phyloP scores from a whole-genome alignment of 2,888 invertebrate genomes.

The Fabriciana adippe region DNA sequence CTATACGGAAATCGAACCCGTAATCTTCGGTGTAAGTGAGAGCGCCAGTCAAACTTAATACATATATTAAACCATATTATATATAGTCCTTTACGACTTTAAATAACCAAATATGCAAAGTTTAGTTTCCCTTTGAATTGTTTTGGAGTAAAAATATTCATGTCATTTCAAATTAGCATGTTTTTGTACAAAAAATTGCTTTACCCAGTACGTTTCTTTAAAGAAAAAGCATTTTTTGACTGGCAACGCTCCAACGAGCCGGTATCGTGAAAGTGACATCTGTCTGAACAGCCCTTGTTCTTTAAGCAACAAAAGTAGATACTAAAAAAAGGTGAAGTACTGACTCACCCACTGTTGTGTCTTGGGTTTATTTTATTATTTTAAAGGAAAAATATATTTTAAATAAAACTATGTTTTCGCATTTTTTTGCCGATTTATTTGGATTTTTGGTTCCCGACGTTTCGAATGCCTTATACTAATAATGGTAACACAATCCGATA shows the following conservation, averaged over 20 bases:
- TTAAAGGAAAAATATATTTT: not conserved
- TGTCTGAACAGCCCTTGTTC: slow-evolving; percentile 36
- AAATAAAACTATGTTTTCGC: no score
- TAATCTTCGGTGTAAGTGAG: no score
- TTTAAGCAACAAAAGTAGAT: slow-evolving; percentile 33
- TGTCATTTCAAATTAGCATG: slow-evolving; percentile 21
- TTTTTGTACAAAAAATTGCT: slow-evolving; percentile 11
- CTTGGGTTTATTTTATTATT: slow-evolving; percentile 12
- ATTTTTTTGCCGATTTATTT: slow-evolving; percentile 7
- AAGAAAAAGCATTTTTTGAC: slow-evolving; percentile 22
- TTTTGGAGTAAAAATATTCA: slow-evolving; percentile 18
- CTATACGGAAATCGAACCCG: no score
- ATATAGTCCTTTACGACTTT: no score
- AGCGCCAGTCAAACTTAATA: no score
- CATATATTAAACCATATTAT: no score
- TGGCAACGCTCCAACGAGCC: slow-evolving; percentile 30
- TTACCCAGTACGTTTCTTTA: slow-evolving; percentile 16
- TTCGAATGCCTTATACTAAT: no score
- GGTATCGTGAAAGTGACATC: slow-evolving; percentile 39
- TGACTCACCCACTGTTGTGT: slow-evolving; percentile 15
- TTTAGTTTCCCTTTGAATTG: not conserved
- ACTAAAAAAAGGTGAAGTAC: slow-evolving; percentile 23
- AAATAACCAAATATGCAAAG: not conserved
- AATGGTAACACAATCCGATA: no score
- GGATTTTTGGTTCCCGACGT: no score